These are phyloP conservation scores for Trileptium ribeirensis DNA, from an alignment of 2,888 invertebrate species.

Conservation along the genomic window DNA sequence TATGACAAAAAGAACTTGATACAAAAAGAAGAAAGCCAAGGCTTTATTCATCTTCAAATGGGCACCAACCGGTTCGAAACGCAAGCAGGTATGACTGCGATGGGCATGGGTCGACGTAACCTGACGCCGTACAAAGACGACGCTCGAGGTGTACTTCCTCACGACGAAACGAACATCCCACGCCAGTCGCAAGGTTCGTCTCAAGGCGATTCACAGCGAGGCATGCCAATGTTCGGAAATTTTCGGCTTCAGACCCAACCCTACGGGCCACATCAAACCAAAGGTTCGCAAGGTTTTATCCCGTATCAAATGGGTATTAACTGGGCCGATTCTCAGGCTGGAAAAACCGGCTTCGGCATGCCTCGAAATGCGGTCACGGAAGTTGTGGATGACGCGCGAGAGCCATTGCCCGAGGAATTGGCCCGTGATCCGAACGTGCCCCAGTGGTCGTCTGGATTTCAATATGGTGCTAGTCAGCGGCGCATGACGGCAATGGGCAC, in stretches of 20 bases:
- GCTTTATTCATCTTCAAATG: slow-evolving; percentile 51
- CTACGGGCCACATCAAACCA: slow-evolving; percentile 8
- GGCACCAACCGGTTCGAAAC: slow-evolving; percentile 49
- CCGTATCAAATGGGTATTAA: slow-evolving; percentile 58
- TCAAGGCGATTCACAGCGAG: slow-evolving; percentile 40
- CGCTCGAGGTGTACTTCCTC: slow-evolving; percentile 48
- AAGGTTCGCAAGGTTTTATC: slow-evolving; percentile 51
- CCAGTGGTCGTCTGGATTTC: slow-evolving; percentile 49
- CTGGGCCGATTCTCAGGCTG: slow-evolving; percentile 57
- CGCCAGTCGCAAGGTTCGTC: slow-evolving; percentile 49
- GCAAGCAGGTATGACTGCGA: slow-evolving; percentile 39
- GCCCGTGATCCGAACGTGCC: slow-evolving; percentile 49
- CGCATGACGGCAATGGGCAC: slow-evolving; percentile 51
- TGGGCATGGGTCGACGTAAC: slow-evolving; percentile 49
- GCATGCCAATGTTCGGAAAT: slow-evolving; percentile 20
- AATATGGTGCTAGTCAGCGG: slow-evolving; percentile 47
- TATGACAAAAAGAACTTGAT: slow-evolving; percentile 30
- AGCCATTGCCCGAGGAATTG: slow-evolving; percentile 47
- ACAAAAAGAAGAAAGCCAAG: slow-evolving; percentile 48
- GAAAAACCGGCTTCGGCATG: slow-evolving; percentile 58
- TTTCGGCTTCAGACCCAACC: slow-evolving; percentile 14
- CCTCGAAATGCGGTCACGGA: slow-evolving; percentile 50
- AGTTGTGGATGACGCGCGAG: slow-evolving; percentile 48
- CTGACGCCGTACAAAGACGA: slow-evolving; percentile 45
- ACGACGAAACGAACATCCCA: slow-evolving; percentile 47